Percentiles rank a stretch among this genome's conserved stretches.
Conservation (phyloP, 2,797 vertebrate genomes). For the Vultur gryphus region DNA sequence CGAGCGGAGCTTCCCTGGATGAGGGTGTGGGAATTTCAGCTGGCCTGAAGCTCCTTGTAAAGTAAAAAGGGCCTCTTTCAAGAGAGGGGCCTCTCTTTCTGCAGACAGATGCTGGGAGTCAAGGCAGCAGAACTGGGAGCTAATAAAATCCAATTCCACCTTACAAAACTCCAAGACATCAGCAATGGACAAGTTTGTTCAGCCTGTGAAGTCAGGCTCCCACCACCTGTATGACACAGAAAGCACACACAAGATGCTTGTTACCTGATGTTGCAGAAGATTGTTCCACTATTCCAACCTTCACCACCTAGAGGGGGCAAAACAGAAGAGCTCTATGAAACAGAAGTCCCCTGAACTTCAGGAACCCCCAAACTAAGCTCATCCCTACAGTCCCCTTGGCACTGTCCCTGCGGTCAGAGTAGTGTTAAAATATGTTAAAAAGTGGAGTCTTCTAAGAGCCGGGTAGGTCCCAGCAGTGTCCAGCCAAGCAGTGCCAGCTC, state of each 20-base stretch:
- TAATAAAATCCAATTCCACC: background rate
- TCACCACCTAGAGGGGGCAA: constrained; percentile 84
- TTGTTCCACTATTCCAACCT: constrained; percentile 95
- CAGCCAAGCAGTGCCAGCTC: background rate
- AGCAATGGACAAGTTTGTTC: background rate
- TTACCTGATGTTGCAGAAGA: constrained; percentile 90
- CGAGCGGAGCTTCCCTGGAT: background rate
- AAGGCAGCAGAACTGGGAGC: background rate
- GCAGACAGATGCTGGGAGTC: background rate
- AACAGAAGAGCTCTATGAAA: background rate
- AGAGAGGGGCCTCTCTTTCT: background rate
- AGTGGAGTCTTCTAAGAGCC: background rate
- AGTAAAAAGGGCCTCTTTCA: background rate
- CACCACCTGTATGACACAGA: background rate
- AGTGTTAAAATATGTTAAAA: background rate
- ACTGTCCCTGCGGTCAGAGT: background rate
- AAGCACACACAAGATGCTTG: background rate
- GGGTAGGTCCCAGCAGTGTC: background rate
- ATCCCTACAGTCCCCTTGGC: background rate
- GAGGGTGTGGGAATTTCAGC: background rate
- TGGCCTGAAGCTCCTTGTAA: background rate
- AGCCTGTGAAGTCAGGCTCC: background rate
- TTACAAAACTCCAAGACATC: background rate
- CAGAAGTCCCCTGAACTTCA: background rate
- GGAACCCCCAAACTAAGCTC: background rate